Evolutionary conservation across 2,797 vertebrate genomes (phyloP).

Genomic region (Pyrocephalus nanus): DNA sequence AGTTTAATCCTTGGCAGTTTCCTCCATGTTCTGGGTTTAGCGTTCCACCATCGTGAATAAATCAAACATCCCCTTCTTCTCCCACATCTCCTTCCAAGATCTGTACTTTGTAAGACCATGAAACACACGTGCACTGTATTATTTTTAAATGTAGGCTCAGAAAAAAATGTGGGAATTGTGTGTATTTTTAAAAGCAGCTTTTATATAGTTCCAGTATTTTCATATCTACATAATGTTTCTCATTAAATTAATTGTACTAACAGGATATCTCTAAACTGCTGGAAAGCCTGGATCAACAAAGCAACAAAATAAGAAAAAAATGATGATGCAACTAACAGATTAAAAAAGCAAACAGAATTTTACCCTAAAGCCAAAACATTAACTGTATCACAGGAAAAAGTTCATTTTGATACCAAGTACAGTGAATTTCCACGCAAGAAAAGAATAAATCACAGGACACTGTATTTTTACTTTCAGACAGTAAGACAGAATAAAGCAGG

Average conservation of each 20-base stretch:
- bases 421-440: neutral
- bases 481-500: neutral
- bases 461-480: neutral
- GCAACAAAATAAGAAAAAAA: neutral
- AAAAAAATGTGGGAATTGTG: neutral
- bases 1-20: neutral
- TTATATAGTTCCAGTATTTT: neutral
- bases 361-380: constrained; percentile 28
- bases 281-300: constrained; percentile 17
- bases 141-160: neutral
- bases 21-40: neutral
- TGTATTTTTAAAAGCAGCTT: neutral
- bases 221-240: constrained; percentile 1
- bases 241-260: constrained; percentile 34
- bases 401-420: neutral
- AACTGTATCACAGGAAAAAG: neutral
- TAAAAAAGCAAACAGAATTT: constrained; percentile 7
- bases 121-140: neutral
- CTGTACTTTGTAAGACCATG: neutral
- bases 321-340: neutral
- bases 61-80: neutral
- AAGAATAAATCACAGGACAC: neutral
- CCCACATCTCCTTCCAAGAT: neutral
- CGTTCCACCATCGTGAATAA: neutral
- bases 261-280: neutral